Evolutionary conservation across 2,113 vertebrate species (phyloP), one percentile per base, ranked within the genome.

Genomic region (Ammodytes dubius): DNA sequence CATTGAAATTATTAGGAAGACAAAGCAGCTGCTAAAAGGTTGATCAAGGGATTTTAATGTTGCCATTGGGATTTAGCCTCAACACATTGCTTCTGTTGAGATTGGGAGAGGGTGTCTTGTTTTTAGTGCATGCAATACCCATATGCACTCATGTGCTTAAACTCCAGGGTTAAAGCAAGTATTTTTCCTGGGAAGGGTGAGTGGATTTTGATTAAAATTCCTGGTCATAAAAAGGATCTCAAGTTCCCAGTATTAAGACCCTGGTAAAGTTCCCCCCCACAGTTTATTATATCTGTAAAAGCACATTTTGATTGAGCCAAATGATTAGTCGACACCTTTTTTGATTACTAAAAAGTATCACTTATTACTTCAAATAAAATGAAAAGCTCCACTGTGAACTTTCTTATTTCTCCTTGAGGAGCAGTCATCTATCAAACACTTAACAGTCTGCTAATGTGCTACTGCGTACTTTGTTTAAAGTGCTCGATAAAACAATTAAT

Each of bases 271-370:
- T 54, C 75, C 52, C 4, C 27, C 2, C 27, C 40, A 73, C 63
- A 70, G 47, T 76, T 72, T 68, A 70, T 76, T 61, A 59, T 54
- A 54, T 61, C 46, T 63, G 37, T 58, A 15, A 53, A 68, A 49
- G 7, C 15, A 65, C 58, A 64, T 27, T 27, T 27, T 27, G 27
- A 27, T 27, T 27, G 27, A 27, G 27, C 56, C 19, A 74, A 54
- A 74, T 70, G 49, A 84, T 77, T 70, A 58, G 42, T 71, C 45
- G 56, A 35, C 64, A 37, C 19, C 8, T 42, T 58, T 9, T 27
- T 70, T 74, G 72, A 49, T 72, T 59, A 52, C 15, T 79, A 15
- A 46, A 14, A 70, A 10, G 46, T 8, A 73, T 65, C 11, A 17
- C 15, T 47, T 37, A 57, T 81, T 14, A 61, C 58, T 70, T 42